Percentiles rank a stretch among this genome's conserved stretches.
Evolutionary conservation across 2,113 vertebrate genomes (phyloP).

Genomic region (Cavia aperea): DNA sequence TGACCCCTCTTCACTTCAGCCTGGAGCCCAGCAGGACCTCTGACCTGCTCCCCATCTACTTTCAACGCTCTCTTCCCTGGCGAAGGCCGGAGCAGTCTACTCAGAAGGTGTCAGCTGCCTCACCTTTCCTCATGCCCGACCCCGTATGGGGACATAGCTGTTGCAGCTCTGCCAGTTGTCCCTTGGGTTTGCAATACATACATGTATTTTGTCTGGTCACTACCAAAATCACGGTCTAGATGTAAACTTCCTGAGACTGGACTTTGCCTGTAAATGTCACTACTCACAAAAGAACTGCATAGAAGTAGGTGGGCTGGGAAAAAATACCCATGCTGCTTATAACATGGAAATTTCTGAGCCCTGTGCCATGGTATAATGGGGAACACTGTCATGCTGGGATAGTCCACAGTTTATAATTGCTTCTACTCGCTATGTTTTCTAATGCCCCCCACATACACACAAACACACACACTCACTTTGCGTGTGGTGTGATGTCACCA

Average conservation of each 20-base stretch:
- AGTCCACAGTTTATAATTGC: neutral
- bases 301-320: neutral
- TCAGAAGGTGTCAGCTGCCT: neutral
- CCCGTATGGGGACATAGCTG: neutral
- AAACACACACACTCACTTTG: neutral
- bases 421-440: neutral
- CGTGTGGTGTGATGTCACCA: neutral
- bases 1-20: neutral
- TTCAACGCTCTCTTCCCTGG: neutral
- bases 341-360: neutral
- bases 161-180: neutral
- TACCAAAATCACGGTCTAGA: neutral
- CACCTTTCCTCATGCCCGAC: neutral
- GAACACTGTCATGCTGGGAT: neutral
- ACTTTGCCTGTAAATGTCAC: neutral
- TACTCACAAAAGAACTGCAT: neutral
- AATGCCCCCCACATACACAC: neutral
- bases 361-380: neutral
- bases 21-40: neutral
- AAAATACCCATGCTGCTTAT: neutral
- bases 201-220: neutral
- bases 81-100: neutral
- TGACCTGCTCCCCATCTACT: neutral
- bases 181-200: neutral
- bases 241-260: neutral